Conservation (phyloP, 2,797 vertebrate genomes). For the Emydoidea blandingii region DNA sequence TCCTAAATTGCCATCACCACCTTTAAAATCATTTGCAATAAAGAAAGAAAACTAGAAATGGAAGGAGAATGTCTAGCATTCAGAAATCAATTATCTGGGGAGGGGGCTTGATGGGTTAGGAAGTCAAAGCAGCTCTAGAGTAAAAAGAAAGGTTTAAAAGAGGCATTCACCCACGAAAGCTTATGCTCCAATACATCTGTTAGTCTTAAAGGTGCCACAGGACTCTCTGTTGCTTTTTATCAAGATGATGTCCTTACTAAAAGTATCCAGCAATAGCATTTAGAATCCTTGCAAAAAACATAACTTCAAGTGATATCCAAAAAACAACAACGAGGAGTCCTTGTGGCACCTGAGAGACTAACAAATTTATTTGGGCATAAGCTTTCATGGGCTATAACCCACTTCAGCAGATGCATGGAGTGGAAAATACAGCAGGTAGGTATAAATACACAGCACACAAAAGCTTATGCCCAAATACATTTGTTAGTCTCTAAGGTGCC, state of each 20-base stretch:
- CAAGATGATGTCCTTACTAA: neutral
- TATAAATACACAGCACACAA: no score
- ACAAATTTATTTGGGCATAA: no score
- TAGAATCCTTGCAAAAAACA: neutral
- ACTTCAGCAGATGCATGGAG: no score
- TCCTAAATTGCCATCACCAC: constrained; percentile 8
- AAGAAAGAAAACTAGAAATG: constrained; percentile 32
- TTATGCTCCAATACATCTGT: no score
- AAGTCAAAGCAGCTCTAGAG: neutral
- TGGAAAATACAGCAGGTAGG: no score
- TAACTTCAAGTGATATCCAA: neutral
- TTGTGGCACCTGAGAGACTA: no score
- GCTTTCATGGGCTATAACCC: no score
- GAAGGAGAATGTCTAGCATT: constrained; percentile 39
- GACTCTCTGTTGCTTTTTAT: neutral
- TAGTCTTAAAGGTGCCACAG: no score
- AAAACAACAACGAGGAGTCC: no score
- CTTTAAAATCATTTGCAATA: constrained; percentile 27
- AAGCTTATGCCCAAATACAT: no score
- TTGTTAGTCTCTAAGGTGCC: no score
- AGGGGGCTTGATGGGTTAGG: neutral
- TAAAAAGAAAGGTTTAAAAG: neutral
- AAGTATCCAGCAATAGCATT: neutral
- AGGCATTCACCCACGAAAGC: no score
- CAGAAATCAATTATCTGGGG: constrained; percentile 32